Conservation (phyloP, 2,113 vertebrate species). For the Osmerus eperlanus region DNA sequence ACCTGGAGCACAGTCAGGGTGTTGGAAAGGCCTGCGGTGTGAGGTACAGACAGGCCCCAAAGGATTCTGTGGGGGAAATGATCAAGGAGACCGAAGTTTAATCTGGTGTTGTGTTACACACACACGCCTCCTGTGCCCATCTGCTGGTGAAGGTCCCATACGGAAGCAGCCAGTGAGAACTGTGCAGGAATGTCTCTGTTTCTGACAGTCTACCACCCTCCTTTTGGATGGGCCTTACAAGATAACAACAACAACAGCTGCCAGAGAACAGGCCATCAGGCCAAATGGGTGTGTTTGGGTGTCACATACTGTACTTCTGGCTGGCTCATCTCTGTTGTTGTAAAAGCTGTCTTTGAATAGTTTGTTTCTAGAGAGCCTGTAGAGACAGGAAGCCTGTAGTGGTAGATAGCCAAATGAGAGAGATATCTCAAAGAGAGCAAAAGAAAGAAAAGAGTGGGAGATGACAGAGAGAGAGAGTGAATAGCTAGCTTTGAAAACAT, state of each 20-base stretch:
- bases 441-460: not conserved
- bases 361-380: not conserved
- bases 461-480: not conserved
- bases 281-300: not conserved
- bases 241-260: not conserved
- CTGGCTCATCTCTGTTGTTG: conserved; percentile 9
- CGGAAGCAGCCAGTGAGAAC: not conserved
- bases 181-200: not conserved
- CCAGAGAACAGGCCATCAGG: not conserved
- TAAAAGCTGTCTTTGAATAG: not conserved
- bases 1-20: too few relatives aligned
- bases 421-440: too few relatives aligned
- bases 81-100: conserved; percentile 13
- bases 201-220: not conserved
- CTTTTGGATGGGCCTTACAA: not conserved
- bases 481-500: too few relatives aligned
- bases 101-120: conserved; percentile 28
- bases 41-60: conserved; percentile 17
- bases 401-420: too few relatives aligned
- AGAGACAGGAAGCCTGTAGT: not conserved
- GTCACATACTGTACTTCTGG: not conserved
- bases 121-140: too few relatives aligned
- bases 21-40: conserved; percentile 14
- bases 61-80: conserved; percentile 21
- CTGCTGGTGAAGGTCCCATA: too few relatives aligned